phyloP scores from a whole-genome alignment of 2,888 invertebrate genomes.

The Nemotelus pantherinus region DNA sequence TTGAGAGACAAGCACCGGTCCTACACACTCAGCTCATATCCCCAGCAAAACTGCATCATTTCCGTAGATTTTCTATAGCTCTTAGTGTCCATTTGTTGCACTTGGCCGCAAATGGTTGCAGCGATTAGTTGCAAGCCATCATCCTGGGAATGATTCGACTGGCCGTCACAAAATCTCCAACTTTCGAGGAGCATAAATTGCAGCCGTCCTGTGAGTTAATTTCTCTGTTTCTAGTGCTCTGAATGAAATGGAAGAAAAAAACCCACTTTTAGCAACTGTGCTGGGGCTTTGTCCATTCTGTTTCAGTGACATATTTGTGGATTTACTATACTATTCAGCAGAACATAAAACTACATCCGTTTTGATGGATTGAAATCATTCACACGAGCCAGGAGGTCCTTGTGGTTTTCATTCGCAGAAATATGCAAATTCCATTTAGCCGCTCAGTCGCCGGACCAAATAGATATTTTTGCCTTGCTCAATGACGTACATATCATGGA shows the following conservation, averaged over 20 bases:
- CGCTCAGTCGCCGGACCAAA: no score
- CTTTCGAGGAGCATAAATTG: slow-evolving; percentile 3
- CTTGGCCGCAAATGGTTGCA: slow-evolving; percentile 9
- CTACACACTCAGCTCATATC: no score
- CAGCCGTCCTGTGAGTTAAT: not conserved
- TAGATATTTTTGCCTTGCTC: no score
- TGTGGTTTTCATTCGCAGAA: not conserved
- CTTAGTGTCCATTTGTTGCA: slow-evolving; percentile 21
- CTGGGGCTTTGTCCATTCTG: not conserved
- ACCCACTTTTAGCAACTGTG: not conserved
- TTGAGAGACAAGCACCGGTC: no score
- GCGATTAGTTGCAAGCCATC: not conserved
- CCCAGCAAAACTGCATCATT: not conserved
- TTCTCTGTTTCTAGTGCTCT: not conserved
- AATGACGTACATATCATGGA: no score
- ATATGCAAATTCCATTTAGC: slow-evolving; percentile 15
- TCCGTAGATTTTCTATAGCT: not conserved
- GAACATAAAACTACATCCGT: not conserved
- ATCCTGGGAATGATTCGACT: not conserved
- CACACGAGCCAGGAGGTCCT: not conserved
- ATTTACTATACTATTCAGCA: slow-evolving; percentile 12
- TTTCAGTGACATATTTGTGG: slow-evolving; percentile 26
- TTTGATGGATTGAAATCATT: slow-evolving; percentile 6
- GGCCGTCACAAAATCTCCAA: not conserved
- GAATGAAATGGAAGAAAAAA: not conserved